These are phyloP conservation scores for Lasioglossum oenotherae DNA, from an alignment of 2,888 invertebrate genomes.

Conservation along the genomic window DNA sequence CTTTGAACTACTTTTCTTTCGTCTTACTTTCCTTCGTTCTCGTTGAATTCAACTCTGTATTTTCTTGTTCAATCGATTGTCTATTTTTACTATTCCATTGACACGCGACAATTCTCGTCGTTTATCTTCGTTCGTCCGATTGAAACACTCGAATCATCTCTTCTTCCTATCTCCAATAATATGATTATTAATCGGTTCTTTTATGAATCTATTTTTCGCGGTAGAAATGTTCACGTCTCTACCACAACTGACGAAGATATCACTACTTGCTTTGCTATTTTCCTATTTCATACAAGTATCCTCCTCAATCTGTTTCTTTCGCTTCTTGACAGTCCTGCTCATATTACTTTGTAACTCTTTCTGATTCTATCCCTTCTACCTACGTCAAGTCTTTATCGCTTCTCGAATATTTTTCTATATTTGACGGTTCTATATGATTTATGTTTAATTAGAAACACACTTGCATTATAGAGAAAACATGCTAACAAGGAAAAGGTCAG, in stretches of 20 bases:
- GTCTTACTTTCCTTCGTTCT: background rate
- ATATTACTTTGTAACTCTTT: background rate
- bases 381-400: slow-evolving; percentile 9
- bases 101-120: background rate
- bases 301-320: background rate
- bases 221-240: background rate
- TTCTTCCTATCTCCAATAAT: background rate
- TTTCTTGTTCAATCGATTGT: background rate
- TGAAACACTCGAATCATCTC: background rate
- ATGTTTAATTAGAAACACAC: slow-evolving; percentile 13
- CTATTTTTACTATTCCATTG: background rate
- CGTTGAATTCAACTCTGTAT: background rate
- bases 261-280: background rate
- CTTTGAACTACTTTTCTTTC: background rate
- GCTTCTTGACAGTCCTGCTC: background rate
- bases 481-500: slow-evolving; percentile 13
- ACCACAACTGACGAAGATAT: background rate
- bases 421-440: slow-evolving; percentile 2
- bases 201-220: background rate
- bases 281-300: background rate
- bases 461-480: slow-evolving; percentile 11
- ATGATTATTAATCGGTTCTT: background rate
- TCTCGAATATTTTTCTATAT: slow-evolving; percentile 6
- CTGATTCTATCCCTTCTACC: slow-evolving; percentile 7
- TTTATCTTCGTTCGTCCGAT: background rate